Percentiles rank a stretch among this genome's conserved stretches.
Conservation (phyloP, 2,888 invertebrate genomes). For the Biston stratarius region DNA sequence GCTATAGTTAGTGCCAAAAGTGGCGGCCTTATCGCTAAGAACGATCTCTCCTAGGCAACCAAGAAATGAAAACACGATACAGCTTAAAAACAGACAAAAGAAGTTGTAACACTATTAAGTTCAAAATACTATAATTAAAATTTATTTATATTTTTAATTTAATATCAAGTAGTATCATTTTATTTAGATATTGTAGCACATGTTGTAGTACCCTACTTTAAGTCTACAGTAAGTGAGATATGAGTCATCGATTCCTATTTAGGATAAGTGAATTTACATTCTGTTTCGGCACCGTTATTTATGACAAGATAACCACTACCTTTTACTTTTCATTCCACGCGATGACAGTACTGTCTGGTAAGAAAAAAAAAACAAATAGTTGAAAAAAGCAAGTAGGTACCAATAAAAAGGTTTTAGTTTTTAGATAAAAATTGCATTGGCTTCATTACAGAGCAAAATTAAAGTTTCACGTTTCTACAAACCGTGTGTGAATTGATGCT, state of each 20-base stretch:
- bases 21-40: too few relatives aligned
- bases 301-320: slow-evolving; percentile 32
- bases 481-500: too few relatives aligned
- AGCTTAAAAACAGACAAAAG: too few relatives aligned
- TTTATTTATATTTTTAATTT: too few relatives aligned
- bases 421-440: too few relatives aligned
- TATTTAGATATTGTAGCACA: not conserved
- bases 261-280: slow-evolving; percentile 43
- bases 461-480: not conserved
- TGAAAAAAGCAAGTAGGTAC: not conserved
- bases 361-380: not conserved
- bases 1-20: too few relatives aligned
- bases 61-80: too few relatives aligned
- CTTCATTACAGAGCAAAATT: not conserved
- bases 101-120: too few relatives aligned
- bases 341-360: slow-evolving; percentile 17
- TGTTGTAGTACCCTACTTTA: slow-evolving; percentile 17
- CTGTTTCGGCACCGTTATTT: slow-evolving; percentile 36
- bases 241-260: slow-evolving; percentile 42
- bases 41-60: too few relatives aligned
- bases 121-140: too few relatives aligned
- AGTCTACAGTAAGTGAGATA: slow-evolving; percentile 22
- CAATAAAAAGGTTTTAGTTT: not conserved
- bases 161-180: too few relatives aligned
- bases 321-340: slow-evolving; percentile 35